Base-by-base conservation (phyloP, 2,113 vertebrate genomes). In the Struthidea cinerea region DNA sequence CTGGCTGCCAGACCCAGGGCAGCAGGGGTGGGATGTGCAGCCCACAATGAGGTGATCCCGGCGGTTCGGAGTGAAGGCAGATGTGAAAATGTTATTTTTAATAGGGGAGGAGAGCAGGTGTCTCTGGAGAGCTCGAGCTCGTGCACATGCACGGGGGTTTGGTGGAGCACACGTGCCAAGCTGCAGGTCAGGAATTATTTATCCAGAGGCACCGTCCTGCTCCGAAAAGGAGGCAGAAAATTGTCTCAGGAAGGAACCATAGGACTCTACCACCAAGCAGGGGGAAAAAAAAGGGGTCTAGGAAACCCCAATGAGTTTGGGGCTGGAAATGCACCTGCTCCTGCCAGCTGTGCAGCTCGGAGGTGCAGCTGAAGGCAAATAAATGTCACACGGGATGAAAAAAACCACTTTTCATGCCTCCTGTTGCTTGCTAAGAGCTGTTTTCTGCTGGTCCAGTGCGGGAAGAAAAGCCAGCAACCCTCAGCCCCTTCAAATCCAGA, bases 161-260 rank as follows among this genome's bases (percentile, higher is more conserved):
- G 60, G 49, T 2, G 39, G 65, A 64, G 47, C 0, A 0, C 2
- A 2, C 0, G 2, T 37, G 42, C 35, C 21, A n/a, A 68, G 75
- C 69, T 55, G n/a, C 32, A n/a, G 92, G 74, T 52, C 57, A 60
- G 37, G 81, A 78, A 89, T 81, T 71, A 47, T 75, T 87, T 64
- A 79, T 70, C 73, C 59, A 41, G 64, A 55, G 47, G 18, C 16
- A 13, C 27, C 42, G 22, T 39, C 30, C 64, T 33, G 8, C 56
- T 84, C 69, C 7, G 5, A 76, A 65, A 76, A 41, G 20, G 44
- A 89, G 68, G 8, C 28, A 13, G 37, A 44, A 85, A 68, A 46
- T 7, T 50, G 6, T 13, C 37, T 26, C 26, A 28, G 61, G 73
- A 75, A 76, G 65, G 59, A 95, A 69, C 0, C 0, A 11, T 1